These are phyloP conservation scores for Triops longicaudatus DNA, from an alignment of 1,140 invertebrate genomes.

Conservation along the genomic window DNA sequence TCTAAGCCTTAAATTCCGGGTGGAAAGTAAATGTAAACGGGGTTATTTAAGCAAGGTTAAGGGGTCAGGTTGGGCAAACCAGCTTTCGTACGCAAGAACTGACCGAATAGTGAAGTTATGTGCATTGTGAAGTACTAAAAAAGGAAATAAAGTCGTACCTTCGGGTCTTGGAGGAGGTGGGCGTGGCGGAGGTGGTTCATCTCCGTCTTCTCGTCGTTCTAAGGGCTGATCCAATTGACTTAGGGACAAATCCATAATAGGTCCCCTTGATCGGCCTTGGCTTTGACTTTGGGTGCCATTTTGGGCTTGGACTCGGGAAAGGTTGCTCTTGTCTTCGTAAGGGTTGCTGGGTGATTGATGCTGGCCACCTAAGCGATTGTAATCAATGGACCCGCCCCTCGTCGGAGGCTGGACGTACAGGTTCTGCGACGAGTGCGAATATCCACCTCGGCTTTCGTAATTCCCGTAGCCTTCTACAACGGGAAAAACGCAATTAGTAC, in stretches of 20 bases:
- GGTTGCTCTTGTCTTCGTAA: constrained; percentile 50
- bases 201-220: constrained; percentile 37
- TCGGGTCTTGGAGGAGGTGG: constrained; percentile 78
- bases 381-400: constrained; percentile 38
- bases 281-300: constrained; percentile 53
- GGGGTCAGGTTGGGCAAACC: no score
- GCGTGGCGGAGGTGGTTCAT: constrained; percentile 58
- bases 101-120: no score
- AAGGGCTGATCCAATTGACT: constrained; percentile 50
- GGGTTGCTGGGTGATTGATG: constrained; percentile 30
- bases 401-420: constrained; percentile 83
- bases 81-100: no score
- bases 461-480: constrained; percentile 10
- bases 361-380: constrained; percentile 29
- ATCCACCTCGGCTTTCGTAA: constrained; percentile 21
- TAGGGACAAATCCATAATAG: constrained; percentile 54
- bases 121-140: no score
- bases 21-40: no score
- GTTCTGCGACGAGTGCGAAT: constrained; percentile 74
- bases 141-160: constrained; percentile 43
- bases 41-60: no score
- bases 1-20: no score
- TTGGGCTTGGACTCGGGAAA: constrained; percentile 38
- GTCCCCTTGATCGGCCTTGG: constrained; percentile 55
- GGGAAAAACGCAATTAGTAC: neutral